phyloP scores from a whole-genome alignment of 2,797 vertebrate species.

The Schizopygopsis malacanthus region DNA sequence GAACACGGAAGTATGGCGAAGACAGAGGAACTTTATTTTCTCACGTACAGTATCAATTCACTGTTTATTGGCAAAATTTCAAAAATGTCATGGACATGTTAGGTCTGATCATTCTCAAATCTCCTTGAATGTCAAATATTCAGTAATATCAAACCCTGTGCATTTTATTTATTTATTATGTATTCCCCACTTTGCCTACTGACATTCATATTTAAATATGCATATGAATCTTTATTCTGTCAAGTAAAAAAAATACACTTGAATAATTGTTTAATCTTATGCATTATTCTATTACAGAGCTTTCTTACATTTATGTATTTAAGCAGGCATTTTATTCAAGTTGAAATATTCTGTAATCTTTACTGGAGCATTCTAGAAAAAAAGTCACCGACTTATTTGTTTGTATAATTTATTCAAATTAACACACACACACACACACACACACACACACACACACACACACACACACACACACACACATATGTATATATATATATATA shows the following conservation, averaged over 20 bases:
- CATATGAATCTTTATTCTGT: neutral
- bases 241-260: neutral
- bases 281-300: neutral
- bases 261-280: neutral
- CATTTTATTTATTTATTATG: neutral
- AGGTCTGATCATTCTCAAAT: neutral
- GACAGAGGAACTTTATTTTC: neutral
- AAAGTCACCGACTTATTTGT: too few species aligned
- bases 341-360: too few species aligned
- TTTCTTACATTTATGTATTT: too few species aligned
- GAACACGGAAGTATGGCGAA: neutral
- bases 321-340: too few species aligned
- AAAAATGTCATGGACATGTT: neutral
- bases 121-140: neutral
- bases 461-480: too few species aligned
- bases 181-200: neutral
- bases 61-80: neutral
- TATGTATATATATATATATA: too few species aligned
- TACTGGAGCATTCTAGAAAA: too few species aligned
- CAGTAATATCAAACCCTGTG: neutral
- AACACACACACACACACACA: too few species aligned
- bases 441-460: too few species aligned
- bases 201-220: neutral
- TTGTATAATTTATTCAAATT: too few species aligned
- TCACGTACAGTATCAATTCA: neutral